Conservation (phyloP, 2,113 vertebrate genomes). For the Datnioides undecimradiatus region DNA sequence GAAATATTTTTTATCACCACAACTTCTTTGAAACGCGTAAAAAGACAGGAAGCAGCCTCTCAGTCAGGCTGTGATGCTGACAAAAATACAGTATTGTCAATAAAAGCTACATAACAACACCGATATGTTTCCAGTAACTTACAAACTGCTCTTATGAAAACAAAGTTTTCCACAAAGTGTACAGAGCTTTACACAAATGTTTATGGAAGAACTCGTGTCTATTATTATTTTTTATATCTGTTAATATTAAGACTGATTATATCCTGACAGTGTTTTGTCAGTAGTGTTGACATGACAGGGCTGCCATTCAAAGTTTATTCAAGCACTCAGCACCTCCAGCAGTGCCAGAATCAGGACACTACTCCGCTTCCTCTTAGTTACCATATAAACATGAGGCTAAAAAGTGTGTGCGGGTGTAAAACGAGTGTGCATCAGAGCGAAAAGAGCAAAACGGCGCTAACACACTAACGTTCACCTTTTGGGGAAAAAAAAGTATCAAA, state of each 20-base stretch:
- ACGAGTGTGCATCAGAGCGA: neutral
- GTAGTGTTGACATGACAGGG: neutral
- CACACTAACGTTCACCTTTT: neutral
- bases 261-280: neutral
- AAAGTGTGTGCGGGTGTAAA: neutral
- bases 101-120: too few relatives aligned
- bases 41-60: too few relatives aligned
- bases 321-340: conserved; percentile 8
- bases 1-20: too few relatives aligned
- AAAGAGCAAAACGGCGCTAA: neutral
- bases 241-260: neutral
- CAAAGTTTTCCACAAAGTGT: neutral
- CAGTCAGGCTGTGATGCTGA: too few relatives aligned
- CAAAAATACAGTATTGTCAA: too few relatives aligned
- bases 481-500: neutral
- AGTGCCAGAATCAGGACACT: neutral
- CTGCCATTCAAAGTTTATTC: conserved; percentile 9
- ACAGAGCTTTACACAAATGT: neutral
- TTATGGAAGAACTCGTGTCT: too few relatives aligned
- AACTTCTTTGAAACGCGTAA: too few relatives aligned
- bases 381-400: neutral
- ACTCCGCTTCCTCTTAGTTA: neutral
- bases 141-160: too few relatives aligned
- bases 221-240: too few relatives aligned
- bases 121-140: too few relatives aligned